Evolutionary conservation across 2,113 vertebrate species (phyloP).

Genomic region (Butorides virescens): DNA sequence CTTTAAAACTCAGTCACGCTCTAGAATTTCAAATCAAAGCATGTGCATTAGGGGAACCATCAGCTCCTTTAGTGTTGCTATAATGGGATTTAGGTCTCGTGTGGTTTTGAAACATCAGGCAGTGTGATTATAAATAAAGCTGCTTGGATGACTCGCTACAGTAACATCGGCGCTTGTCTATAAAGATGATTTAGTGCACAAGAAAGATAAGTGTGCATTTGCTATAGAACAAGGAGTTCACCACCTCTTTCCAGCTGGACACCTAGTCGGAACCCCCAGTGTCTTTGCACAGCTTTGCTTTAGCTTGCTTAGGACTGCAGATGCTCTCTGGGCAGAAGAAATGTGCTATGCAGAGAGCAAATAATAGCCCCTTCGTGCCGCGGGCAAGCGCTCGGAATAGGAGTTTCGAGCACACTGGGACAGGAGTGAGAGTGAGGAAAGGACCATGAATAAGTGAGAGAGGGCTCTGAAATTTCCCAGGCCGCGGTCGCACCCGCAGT

Average conservation of each 20-base stretch:
- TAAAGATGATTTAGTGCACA: not conserved
- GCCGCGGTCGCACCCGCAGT: fast-evolving
- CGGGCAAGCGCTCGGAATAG: not conserved
- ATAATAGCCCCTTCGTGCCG: not conserved
- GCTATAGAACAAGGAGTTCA: not conserved
- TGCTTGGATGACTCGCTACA: not conserved
- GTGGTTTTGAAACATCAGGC: constrained; percentile 19
- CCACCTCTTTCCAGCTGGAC: not conserved
- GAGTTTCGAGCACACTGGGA: not conserved
- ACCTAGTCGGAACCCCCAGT: not conserved
- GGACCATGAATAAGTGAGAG: not conserved
- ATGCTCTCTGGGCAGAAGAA: not conserved
- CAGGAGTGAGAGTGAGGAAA: not conserved
- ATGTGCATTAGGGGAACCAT: not conserved
- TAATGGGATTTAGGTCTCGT: not conserved
- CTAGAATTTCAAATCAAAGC: constrained; percentile 1
- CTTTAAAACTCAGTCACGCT: not conserved
- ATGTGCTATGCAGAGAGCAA: not conserved
- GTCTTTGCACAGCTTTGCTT: not conserved
- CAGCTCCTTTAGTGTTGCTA: not conserved
- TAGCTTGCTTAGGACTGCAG: not conserved
- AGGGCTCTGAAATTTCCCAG: not conserved
- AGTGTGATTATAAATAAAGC: not conserved
- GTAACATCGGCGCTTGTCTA: not conserved
- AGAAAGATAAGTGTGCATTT: not conserved